Percentiles rank a stretch among this genome's conserved stretches.
These are phyloP conservation scores for Leptoteleia sp. DNA, from an alignment of 1,140 invertebrate genomes.

Conservation along the genomic window DNA sequence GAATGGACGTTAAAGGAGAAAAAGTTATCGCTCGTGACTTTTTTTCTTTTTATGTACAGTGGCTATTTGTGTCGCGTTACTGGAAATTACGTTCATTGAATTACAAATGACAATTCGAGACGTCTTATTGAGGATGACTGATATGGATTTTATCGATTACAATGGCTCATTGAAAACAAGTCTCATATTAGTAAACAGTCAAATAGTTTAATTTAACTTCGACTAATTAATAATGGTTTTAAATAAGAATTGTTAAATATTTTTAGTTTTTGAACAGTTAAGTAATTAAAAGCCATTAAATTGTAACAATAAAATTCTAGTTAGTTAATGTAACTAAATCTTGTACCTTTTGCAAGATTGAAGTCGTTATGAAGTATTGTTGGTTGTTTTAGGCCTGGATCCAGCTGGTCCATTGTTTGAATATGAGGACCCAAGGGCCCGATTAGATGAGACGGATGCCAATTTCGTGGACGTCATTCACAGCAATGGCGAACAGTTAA, in stretches of 20 bases:
- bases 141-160: neutral
- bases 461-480: conserved; percentile 97
- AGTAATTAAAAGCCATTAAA: too few relatives aligned
- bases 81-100: conserved; percentile 13
- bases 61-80: neutral
- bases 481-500: conserved; percentile 94
- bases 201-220: too few relatives aligned
- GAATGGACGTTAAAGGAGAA: conserved; percentile 26
- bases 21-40: conserved; percentile 16
- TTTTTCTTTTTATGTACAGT: neutral
- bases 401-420: conserved; percentile 95
- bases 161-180: too few relatives aligned
- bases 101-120: conserved; percentile 7
- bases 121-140: neutral
- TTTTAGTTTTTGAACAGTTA: too few relatives aligned
- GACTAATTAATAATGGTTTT: too few relatives aligned
- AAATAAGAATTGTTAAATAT: too few relatives aligned
- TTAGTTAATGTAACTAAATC: too few relatives aligned
- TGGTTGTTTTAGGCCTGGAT: conserved; percentile 91
- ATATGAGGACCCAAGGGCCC: conserved; percentile 89
- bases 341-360: too few relatives aligned
- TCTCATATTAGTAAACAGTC: too few relatives aligned
- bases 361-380: too few relatives aligned
- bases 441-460: conserved; percentile 92
- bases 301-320: too few relatives aligned